Evolutionary conservation across 2,113 vertebrate species (phyloP), one percentile per base, ranked within the genome.

Genomic region (Myxocyprinus asiaticus): DNA sequence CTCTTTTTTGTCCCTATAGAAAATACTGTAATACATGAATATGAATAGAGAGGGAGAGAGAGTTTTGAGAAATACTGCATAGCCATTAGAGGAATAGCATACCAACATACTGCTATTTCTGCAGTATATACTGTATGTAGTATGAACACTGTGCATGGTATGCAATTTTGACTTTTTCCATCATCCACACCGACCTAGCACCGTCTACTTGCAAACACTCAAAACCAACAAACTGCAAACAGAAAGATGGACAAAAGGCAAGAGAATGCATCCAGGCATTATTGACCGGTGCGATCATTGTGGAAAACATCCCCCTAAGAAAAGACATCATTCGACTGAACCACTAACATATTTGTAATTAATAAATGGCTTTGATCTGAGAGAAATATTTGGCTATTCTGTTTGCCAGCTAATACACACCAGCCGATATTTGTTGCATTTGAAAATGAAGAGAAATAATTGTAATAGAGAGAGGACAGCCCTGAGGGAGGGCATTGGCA

Each of bases 401-500:
- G 68, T 70, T 70, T 70, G 22, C 9, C 22, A 55, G 22, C 67
- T 22, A 67, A 70, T 59, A 56, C 6, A 51, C 62, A 61, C 77
- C 86, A 77, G 48, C 61, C 66, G 73, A 83, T 69, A 80, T 78
- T 56, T 64, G 50, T 73, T 74, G 62, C 22, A 33, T 33, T 33
- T 33, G 22, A 33, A 33, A 33, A 33, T 50, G 64, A 56, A 17
- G 15, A 65, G 48, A 78, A 78, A 87, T 67, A 84, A 84, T 61
- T 51, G 76, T 65, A 33, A 33, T 33, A 33, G 22, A 33, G 22
- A 33, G 22, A 33, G 83, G 86, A 85, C 86, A 88, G 88, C 86
- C 82, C 83, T 84, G 87, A 90, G 84, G 86, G 89, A 89, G 66
- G 80, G 89, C 66, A 69, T 87, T 86, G 88, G 78, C 86, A 11